These are phyloP conservation scores for Tetragnatha montana DNA, from an alignment of 2,888 invertebrate species.

Conservation along the genomic window DNA sequence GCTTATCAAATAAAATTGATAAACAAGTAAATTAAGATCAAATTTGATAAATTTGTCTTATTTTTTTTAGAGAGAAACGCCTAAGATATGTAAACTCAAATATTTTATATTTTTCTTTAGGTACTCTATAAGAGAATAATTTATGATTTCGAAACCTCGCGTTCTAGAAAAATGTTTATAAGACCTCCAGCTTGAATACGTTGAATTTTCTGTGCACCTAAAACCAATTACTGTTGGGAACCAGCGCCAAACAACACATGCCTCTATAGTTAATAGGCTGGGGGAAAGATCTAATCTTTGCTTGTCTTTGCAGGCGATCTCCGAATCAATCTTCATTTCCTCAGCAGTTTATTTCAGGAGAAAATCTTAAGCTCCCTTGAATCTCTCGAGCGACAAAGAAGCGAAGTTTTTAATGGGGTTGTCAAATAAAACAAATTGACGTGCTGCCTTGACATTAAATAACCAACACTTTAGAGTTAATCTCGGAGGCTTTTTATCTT, in stretches of 20 bases:
- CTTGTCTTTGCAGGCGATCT: not conserved
- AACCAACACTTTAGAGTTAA: not conserved
- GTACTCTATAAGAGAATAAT: no score
- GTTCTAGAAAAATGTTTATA: no score
- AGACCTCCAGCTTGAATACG: no score
- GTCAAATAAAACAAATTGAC: constrained; percentile 37
- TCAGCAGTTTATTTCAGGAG: not conserved
- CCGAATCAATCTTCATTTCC: not conserved
- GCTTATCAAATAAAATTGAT: no score
- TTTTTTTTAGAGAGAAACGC: no score
- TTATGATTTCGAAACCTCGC: no score
- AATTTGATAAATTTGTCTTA: no score
- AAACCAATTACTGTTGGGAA: no score
- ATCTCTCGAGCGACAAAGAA: constrained; percentile 3
- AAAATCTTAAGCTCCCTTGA: not conserved
- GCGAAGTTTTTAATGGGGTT: constrained; percentile 21
- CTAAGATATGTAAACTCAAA: no score
- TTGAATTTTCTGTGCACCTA: no score
- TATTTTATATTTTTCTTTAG: no score
- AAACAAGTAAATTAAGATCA: no score
- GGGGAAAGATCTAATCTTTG: not conserved
- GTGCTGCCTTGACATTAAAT: not conserved
- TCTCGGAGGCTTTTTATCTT: not conserved
- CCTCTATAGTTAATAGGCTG: not conserved
- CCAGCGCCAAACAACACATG: not conserved